Evolutionary conservation across 1,140 invertebrate species (phyloP).

Genomic region (Lasioglossum baleicum): DNA sequence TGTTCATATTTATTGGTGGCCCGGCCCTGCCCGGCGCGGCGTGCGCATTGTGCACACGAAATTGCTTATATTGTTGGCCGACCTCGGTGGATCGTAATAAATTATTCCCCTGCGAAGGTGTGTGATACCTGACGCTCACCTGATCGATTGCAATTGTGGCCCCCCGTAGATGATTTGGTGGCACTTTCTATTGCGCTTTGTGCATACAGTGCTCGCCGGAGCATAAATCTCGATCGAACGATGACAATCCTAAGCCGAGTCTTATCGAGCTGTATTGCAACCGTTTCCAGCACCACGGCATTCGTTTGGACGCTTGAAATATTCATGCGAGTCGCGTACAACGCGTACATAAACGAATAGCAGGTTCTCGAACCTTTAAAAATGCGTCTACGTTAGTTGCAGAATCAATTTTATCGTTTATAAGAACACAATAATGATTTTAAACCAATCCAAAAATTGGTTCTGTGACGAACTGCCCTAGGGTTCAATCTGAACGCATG

Average conservation of each 20-base stretch:
- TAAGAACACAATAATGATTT: no score
- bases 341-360: neutral
- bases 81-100: conserved; percentile 18
- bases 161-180: conserved; percentile 15
- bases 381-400: no score
- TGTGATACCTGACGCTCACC: conserved; percentile 33
- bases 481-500: no score
- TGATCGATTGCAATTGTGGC: conserved; percentile 37
- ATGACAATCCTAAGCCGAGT: neutral
- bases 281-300: neutral
- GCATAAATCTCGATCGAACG: neutral
- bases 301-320: neutral
- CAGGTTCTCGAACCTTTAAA: neutral
- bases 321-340: neutral
- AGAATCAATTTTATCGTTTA: no score
- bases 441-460: no score
- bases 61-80: conserved; percentile 47
- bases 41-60: conserved; percentile 33
- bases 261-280: neutral
- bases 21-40: no score
- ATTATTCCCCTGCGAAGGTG: conserved; percentile 38
- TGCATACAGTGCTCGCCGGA: neutral
- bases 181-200: conserved; percentile 3
- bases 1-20: conserved; percentile 48
- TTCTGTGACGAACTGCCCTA: no score